These are phyloP conservation scores for Bombus fervidus DNA, from an alignment of 1,140 invertebrate species.

Conservation along the genomic window DNA sequence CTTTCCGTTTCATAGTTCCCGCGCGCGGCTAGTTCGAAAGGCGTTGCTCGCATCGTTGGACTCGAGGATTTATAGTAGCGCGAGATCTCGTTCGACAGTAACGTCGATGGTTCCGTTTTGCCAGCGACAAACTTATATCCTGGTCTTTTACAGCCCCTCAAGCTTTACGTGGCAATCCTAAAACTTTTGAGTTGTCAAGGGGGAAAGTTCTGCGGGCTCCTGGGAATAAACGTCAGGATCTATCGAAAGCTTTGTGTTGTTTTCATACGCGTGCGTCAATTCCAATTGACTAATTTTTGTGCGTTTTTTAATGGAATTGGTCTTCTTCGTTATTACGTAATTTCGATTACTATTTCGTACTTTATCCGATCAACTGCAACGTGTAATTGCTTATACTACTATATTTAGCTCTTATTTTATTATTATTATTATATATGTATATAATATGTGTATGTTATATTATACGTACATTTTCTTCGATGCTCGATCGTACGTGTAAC, in stretches of 20 bases:
- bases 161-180: background rate
- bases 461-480: background rate
- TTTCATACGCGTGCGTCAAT: background rate
- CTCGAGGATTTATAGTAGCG: constrained; percentile 2
- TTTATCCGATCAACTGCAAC: too few species aligned
- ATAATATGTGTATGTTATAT: background rate
- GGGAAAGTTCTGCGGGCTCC: background rate
- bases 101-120: background rate
- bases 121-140: constrained; percentile 12
- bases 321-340: too few species aligned
- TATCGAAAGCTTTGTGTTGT: background rate
- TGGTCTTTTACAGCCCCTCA: background rate
- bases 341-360: background rate
- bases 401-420: background rate
- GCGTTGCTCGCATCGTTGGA: background rate
- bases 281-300: background rate
- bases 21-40: background rate
- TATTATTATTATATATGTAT: too few species aligned
- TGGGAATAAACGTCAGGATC: constrained; percentile 4
- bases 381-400: background rate
- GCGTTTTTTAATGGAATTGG: too few species aligned
- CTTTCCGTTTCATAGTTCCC: background rate
- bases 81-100: background rate
- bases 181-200: constrained; percentile 2
- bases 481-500: too few species aligned